Evolutionary conservation across 2,888 invertebrate genomes (phyloP), one percentile per base, ranked within the genome.

Genomic region (Monoplex corrugatus): DNA sequence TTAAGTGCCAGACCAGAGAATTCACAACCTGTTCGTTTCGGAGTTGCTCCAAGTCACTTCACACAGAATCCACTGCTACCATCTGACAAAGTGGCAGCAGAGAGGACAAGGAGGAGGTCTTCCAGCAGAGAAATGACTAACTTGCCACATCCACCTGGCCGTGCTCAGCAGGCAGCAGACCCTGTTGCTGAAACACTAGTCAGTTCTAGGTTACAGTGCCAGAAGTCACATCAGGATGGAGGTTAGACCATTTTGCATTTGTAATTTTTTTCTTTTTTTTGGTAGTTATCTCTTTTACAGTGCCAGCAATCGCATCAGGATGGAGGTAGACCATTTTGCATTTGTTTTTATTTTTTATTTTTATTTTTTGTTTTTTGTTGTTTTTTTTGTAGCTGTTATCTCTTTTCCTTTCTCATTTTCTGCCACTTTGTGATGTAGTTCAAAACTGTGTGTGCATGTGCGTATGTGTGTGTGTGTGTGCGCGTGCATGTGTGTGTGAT

Each of bases 201-300:
- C 32, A 16, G 32, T 44, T 72, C 23, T 28, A 83, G 63, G 35
- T n/a, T 72, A 68, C 88, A 83, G 83, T 35, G 13, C 0, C 43
- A 43, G 1, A 72, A 40, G 8, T 40, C 43, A 43, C 3, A 80
- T 43, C 78, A 43, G 40, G 78, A 80, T 80, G 40, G 6, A 80
- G 78, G 78, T 80, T 8, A 6, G 19, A 78, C 40, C 40, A 28
- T 43, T 32, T 80, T 43, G 3, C 28, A 28, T 28, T 57, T 57
- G 57, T 43, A 40, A 23, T 43, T 80, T 80, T 80, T 43, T 28
- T n/a, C 8, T n/a, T 16, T 57, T 16, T 57, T 57, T 28, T 57
- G 57, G 57, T 57, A 28, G 28, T 28, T 10, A 57, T 57, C 28
- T 57, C n/a, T n/a, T n/a, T n/a, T 72, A 68, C 88, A 83, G 83